These are phyloP conservation scores for Pseudococcus longispinus DNA, from an alignment of 2,888 invertebrate species.

Conservation along the genomic window DNA sequence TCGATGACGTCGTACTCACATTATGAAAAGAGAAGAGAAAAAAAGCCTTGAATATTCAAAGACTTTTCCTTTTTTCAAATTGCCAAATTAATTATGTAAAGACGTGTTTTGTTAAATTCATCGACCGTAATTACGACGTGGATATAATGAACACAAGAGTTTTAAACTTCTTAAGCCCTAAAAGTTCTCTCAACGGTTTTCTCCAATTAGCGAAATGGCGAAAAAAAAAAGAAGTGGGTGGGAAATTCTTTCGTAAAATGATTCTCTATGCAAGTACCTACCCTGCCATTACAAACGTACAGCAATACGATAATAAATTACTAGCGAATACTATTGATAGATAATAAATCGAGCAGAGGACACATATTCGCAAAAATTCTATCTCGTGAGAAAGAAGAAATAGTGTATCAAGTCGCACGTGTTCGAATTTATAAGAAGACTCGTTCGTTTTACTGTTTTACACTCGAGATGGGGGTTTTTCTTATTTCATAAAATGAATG, in stretches of 20 bases:
- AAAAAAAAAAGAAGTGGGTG: not conserved
- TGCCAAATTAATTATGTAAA: slow-evolving; percentile 20
- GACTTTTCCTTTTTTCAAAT: not conserved
- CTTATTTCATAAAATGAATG: not conserved
- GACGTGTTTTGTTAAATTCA: not conserved
- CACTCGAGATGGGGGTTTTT: not conserved
- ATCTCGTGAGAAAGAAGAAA: not conserved
- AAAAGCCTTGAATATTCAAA: not conserved
- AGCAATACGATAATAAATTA: not conserved
- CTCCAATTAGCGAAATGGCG: not conserved
- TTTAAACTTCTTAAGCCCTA: not conserved
- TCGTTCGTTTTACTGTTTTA: not conserved
- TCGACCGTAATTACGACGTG: not conserved
- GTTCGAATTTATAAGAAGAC: not conserved
- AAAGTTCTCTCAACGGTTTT: not conserved
- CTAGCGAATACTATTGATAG: not conserved
- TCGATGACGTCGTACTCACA: not conserved
- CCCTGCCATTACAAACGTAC: not conserved
- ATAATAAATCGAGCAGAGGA: not conserved
- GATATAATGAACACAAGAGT: not conserved
- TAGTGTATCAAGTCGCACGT: not conserved
- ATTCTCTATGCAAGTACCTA: not conserved
- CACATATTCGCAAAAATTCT: not conserved
- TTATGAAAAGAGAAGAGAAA: not conserved
- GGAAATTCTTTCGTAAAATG: not conserved